These are phyloP conservation scores for Alaudala cheleensis DNA, from an alignment of 2,113 vertebrate species.

Conservation along the genomic window DNA sequence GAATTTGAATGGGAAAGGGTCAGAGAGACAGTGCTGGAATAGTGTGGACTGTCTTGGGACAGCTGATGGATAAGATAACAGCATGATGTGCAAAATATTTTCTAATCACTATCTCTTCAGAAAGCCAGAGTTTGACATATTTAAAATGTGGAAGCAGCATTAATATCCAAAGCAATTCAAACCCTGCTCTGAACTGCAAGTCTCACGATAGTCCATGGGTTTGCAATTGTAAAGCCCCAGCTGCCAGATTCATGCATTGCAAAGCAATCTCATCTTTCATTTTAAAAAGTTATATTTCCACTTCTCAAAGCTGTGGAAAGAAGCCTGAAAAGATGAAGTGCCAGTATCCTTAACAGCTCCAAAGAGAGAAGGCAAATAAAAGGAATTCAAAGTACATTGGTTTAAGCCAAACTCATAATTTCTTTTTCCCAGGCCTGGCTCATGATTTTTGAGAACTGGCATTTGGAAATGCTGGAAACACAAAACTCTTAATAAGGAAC, in stretches of 20 bases:
- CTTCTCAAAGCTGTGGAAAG: conserved; percentile 1
- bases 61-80: not conserved
- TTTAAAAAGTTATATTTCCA: conserved; percentile 28
- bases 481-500: conserved; percentile 35
- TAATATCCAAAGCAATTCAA: not conserved
- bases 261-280: conserved; percentile 9
- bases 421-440: conserved; percentile 18
- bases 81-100: not conserved
- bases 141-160: not conserved
- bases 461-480: not conserved
- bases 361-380: conserved; percentile 51
- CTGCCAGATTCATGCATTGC: not conserved
- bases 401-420: conserved; percentile 35
- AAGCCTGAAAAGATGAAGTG: conserved; percentile 29
- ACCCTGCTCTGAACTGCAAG: not conserved
- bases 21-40: not conserved
- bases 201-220: not conserved
- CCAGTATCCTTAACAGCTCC: conserved; percentile 12
- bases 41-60: not conserved
- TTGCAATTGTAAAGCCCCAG: not conserved
- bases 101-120: not conserved
- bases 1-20: not conserved
- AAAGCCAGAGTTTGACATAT: not conserved
- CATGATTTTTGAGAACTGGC: conserved; percentile 9
- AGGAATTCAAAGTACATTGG: not conserved